phyloP scores from a whole-genome alignment of 2,888 invertebrate genomes.

The Mantis religiosa region DNA sequence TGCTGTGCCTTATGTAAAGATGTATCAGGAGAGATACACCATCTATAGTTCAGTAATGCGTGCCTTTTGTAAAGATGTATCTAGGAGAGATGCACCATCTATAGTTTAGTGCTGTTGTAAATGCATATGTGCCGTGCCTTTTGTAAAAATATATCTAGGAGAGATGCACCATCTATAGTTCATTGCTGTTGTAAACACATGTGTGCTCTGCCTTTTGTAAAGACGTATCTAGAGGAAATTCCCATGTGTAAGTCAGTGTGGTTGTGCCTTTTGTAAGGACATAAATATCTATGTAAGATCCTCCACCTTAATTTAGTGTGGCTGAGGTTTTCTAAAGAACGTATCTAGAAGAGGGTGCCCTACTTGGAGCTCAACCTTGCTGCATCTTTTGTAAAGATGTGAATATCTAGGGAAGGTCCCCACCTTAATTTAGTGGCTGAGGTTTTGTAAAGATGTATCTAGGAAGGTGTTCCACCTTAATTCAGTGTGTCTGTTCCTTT shows the following conservation, averaged over 20 bases:
- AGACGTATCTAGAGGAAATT: conserved; percentile 42
- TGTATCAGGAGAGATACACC: too few relatives aligned
- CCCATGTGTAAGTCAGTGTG: conserved; percentile 84
- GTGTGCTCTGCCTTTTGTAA: conserved; percentile 45
- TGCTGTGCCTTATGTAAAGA: too few relatives aligned
- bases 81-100: too few relatives aligned
- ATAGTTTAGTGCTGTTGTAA: too few relatives aligned
- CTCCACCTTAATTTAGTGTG: too few relatives aligned
- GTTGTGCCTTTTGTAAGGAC: conserved; percentile 82
- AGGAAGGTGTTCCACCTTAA: conserved; percentile 47
- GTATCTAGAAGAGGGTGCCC: conserved; percentile 64
- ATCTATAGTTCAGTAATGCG: too few relatives aligned
- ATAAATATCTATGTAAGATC: conserved; percentile 45
- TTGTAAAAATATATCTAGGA: too few relatives aligned
- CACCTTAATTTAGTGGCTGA: too few relatives aligned
- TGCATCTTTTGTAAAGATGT: conserved; percentile 86
- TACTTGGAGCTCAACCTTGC: conserved; percentile 70
- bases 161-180: too few relatives aligned
- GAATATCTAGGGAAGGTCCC: not conserved
- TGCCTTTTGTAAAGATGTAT: too few relatives aligned
- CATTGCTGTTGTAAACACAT: conserved; percentile 17
- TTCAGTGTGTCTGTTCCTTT: conserved; percentile 78
- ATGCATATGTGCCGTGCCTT: too few relatives aligned
- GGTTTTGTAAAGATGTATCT: too few relatives aligned
- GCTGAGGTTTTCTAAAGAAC: conserved; percentile 54